Conservation (phyloP, 2,888 invertebrate genomes). For the Corbicula japonica region DNA sequence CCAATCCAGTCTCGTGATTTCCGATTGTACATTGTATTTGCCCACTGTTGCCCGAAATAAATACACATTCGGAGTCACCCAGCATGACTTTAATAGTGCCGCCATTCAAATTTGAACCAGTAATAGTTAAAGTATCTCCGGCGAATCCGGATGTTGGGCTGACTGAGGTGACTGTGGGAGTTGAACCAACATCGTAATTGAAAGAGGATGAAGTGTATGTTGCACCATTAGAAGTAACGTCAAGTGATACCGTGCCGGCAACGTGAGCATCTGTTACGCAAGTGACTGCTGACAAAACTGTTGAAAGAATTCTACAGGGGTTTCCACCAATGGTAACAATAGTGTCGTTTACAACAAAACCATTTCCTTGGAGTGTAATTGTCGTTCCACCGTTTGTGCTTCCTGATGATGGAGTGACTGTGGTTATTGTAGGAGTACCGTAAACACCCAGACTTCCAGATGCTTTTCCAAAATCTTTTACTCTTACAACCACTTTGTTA, state of each 20-base stretch:
- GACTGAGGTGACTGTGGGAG: slow-evolving; percentile 68
- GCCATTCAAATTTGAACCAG: slow-evolving; percentile 67
- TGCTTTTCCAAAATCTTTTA: slow-evolving; percentile 64
- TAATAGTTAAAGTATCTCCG: slow-evolving; percentile 68
- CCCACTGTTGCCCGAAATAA: slow-evolving; percentile 43
- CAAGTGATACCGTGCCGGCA: slow-evolving; percentile 61
- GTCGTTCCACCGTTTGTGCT: slow-evolving; percentile 71
- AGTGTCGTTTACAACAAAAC: slow-evolving; percentile 69
- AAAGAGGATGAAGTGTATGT: slow-evolving; percentile 65
- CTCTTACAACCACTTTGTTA: slow-evolving; percentile 65
- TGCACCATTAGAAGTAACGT: slow-evolving; percentile 68
- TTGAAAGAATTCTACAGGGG: slow-evolving; percentile 62
- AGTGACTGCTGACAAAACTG: slow-evolving; percentile 64
- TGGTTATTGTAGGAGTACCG: slow-evolving; percentile 56
- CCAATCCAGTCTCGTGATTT: slow-evolving; percentile 51
- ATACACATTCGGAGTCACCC: slow-evolving; percentile 64
- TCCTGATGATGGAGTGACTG: slow-evolving; percentile 68
- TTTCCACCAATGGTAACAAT: slow-evolving; percentile 68
- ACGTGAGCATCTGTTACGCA: slow-evolving; percentile 69
- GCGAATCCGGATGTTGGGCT: slow-evolving; percentile 67
- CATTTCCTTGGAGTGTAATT: slow-evolving; percentile 69
- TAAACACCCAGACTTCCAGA: slow-evolving; percentile 53
- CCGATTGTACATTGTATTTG: slow-evolving; percentile 62
- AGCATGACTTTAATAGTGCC: slow-evolving; percentile 43
- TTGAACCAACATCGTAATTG: slow-evolving; percentile 59